Evolutionary conservation across 2,113 vertebrate genomes (phyloP).

Genomic region (Donacobius atricapilla): DNA sequence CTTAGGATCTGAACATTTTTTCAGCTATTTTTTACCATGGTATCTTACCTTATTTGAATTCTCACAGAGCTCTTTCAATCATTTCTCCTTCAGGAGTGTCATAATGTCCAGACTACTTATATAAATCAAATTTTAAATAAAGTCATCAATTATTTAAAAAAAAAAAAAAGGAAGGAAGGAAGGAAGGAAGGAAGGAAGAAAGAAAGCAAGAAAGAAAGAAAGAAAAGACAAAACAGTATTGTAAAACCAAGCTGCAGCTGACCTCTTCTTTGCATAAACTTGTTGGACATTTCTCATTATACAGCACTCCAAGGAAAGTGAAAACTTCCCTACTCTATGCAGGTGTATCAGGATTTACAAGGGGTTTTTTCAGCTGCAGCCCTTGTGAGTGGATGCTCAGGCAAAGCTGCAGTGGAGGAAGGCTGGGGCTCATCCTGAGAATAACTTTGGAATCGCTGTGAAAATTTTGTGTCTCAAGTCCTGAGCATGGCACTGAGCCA

Average conservation of each 20-base stretch:
- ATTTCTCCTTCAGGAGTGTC: not conserved
- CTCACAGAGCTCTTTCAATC: not conserved
- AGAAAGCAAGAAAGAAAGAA: too few relatives aligned
- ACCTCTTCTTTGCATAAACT: not conserved
- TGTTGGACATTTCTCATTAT: not conserved
- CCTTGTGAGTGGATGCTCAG: not conserved
- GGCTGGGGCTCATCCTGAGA: not conserved
- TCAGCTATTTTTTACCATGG: not conserved
- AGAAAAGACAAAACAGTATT: not conserved
- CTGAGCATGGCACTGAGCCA: not conserved
- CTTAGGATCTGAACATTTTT: not conserved
- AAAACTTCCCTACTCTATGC: accelerated
- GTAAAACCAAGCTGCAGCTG: not conserved
- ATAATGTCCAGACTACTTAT: not conserved
- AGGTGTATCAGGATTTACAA: not conserved
- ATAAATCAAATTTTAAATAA: not conserved
- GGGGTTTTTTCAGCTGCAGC: not conserved
- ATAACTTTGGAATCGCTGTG: not conserved
- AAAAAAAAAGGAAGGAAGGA: too few relatives aligned
- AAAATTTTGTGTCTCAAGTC: not conserved
- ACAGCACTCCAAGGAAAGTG: not conserved
- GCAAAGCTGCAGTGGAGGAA: not conserved
- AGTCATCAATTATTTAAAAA: not conserved
- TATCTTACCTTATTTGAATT: not conserved
- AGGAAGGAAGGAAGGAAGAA: too few relatives aligned